phyloP scores from a whole-genome alignment of 2,888 invertebrate genomes.

The Xylocampa areola region DNA sequence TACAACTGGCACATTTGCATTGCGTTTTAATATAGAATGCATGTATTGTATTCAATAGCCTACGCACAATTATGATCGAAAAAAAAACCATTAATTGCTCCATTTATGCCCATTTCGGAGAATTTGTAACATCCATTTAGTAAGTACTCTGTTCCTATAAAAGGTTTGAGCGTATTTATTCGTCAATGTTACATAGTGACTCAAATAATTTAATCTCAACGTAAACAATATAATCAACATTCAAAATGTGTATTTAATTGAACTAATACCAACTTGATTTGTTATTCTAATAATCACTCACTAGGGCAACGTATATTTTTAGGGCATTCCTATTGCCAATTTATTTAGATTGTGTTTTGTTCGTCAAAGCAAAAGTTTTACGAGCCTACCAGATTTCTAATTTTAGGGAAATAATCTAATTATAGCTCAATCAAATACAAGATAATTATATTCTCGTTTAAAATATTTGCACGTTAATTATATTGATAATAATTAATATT shows the following conservation, averaged over 20 bases:
- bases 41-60: slow-evolving; percentile 3
- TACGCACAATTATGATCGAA: slow-evolving; percentile 12
- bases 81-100: background rate
- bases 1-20: slow-evolving; percentile 24
- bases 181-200: slow-evolving; percentile 2
- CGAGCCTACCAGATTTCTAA: background rate
- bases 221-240: slow-evolving; percentile 15
- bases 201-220: slow-evolving; percentile 5
- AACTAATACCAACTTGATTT: slow-evolving; percentile 7
- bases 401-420: background rate
- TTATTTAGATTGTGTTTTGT: slow-evolving; percentile 1
- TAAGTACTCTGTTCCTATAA: background rate
- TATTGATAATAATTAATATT: no score
- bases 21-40: slow-evolving; percentile 21
- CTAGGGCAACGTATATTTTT: slow-evolving; percentile 9
- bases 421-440: background rate
- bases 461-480: no score
- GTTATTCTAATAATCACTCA: slow-evolving; percentile 11
- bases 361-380: slow-evolving; percentile 1
- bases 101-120: background rate
- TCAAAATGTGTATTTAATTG: slow-evolving; percentile 4
- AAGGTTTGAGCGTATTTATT: slow-evolving; percentile 1
- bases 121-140: background rate
- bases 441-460: no score
- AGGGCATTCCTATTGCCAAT: slow-evolving; percentile 14